These are phyloP conservation scores for Aurelia sp. DNA, from an alignment of 30 jellyfish, hydroid and myxozoan species.

Conservation along the genomic window DNA sequence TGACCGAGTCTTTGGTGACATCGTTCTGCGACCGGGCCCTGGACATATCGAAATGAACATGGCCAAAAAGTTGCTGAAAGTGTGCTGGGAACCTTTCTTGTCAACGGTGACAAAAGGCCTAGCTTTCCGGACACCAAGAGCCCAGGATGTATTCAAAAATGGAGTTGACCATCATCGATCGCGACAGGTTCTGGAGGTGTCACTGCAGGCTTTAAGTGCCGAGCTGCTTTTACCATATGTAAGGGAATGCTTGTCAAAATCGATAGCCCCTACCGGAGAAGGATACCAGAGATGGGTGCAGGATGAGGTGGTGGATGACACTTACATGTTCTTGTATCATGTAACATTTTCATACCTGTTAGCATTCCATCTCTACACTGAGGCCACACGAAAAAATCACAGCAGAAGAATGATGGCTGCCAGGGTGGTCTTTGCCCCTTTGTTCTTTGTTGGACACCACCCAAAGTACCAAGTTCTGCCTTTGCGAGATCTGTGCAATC, in stretches of 20 bases:
- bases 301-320: too few species aligned
- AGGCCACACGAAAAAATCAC: too few species aligned
- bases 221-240: too few species aligned
- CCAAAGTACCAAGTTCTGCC: background rate
- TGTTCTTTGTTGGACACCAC: background rate
- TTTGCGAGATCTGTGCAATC: background rate
- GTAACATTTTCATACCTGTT: too few species aligned
- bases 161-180: too few species aligned
- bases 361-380: too few species aligned
- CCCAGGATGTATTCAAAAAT: too few species aligned
- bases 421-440: background rate
- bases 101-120: background rate
- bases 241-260: too few species aligned
- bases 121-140: background rate
- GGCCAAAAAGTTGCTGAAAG: background rate
- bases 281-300: too few species aligned
- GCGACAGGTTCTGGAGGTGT: background rate
- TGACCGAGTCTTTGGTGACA: background rate
- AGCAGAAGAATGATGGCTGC: background rate
- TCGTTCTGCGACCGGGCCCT: background rate
- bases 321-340: too few species aligned
- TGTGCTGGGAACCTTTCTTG: too few species aligned
- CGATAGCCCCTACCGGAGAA: too few species aligned
- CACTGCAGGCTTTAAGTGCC: background rate
- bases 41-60: constrained; percentile 1